Evolutionary conservation across 2,888 invertebrate species (phyloP).

Genomic region (Stenoptilia bipunctidactyla): DNA sequence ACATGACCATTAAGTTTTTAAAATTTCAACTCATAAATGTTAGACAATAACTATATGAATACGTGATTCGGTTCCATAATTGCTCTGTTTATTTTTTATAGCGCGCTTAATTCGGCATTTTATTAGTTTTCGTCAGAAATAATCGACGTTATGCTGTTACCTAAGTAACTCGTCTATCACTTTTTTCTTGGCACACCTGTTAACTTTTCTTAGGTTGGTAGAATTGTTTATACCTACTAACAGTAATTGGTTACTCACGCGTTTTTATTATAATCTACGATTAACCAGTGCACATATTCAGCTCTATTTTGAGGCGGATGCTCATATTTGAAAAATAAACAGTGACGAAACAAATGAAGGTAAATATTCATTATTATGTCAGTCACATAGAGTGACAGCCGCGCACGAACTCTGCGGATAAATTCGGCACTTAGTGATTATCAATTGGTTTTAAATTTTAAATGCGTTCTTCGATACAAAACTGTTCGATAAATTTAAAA

Average conservation of each 20-base stretch:
- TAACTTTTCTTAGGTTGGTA: too few relatives aligned
- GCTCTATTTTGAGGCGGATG: too few relatives aligned
- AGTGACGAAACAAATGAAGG: too few relatives aligned
- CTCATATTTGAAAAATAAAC: too few relatives aligned
- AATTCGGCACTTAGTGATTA: slow-evolving; percentile 22
- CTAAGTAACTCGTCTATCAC: background rate
- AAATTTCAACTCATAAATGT: slow-evolving; percentile 38
- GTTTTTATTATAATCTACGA: too few relatives aligned
- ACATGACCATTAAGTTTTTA: slow-evolving; percentile 46
- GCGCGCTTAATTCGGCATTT: slow-evolving; percentile 26
- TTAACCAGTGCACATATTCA: too few relatives aligned
- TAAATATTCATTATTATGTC: slow-evolving; percentile 27
- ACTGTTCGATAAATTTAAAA: slow-evolving; percentile 59
- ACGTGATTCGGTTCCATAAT: slow-evolving; percentile 52
- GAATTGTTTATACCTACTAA: too few relatives aligned
- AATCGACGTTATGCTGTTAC: slow-evolving; percentile 7
- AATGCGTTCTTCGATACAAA: slow-evolving; percentile 46
- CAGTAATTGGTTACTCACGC: too few relatives aligned
- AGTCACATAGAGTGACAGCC: background rate
- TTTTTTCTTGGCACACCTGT: too few relatives aligned
- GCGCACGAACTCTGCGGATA: slow-evolving; percentile 8
- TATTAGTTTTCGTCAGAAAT: slow-evolving; percentile 16
- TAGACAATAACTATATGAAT: slow-evolving; percentile 52
- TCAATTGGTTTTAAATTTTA: slow-evolving; percentile 36
- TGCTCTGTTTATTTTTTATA: slow-evolving; percentile 31